Evolutionary conservation across 1,140 invertebrate species (phyloP), one percentile per base, ranked within the genome.

Genomic region (Drosophila micromelanica): DNA sequence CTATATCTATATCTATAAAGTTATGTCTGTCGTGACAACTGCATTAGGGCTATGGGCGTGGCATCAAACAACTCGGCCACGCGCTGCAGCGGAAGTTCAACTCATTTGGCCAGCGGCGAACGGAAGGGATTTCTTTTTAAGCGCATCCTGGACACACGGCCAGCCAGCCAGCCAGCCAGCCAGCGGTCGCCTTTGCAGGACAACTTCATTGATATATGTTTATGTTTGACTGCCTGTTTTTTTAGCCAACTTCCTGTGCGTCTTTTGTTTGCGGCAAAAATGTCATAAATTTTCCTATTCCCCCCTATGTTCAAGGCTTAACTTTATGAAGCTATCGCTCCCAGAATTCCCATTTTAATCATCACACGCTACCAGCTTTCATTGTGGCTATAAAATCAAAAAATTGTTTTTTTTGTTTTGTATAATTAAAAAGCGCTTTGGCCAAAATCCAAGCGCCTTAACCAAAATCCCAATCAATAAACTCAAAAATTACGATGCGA

Each of bases 71-170:
- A 79, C 70, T 55, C 59, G 56, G 75, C 67, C 82, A 87, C 82
- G 82, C 84, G 82, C 68, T 82, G 71, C 75, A 87, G 7, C 82
- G 82, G 82, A 87, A 89, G 82, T 87, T 65, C 76, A 87, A 80
- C 84, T 87, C 82, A 87, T 87, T 87, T 87, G 76, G 78, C 84
- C 64, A 62, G 73, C 73, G 64, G 55, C 62, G 57, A 85, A 49
- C 78, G 84, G 82, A 89, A 79, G 76, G 78, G 82, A 89, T 87
- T 89, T 81, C 82, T 79, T 86, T 87, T 87, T 87, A 82, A 87
- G 74, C 68, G 82, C 82, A 87, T 87, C 82, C 82, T 87, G 82
- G 55, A 73, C 84, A 82, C 82, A 89, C 74, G 82, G 15, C 52
- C 62, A 68, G 78, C 43, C 62, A 68, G 78, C 43, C 30, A 52